Base-by-base conservation (phyloP, 2,888 invertebrate genomes). In the Brenthis daphne region DNA sequence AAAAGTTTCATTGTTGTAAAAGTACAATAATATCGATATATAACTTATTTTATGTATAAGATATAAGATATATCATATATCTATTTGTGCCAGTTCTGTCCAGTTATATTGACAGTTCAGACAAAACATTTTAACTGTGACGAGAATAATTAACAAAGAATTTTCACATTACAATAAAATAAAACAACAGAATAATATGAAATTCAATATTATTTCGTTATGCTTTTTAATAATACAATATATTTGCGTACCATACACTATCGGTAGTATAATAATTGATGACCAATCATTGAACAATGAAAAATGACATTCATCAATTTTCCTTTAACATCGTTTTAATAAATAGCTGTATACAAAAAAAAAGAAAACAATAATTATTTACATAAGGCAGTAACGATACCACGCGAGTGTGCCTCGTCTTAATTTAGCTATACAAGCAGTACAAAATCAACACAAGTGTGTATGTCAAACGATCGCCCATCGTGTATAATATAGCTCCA, bases 201-300 rank as follows among this genome's bases (percentile, higher is more conserved):
- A 92, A 92, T 91, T 92, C 92, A 92, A 92, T 92, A 92, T 92
- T 92, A 92, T 92, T 90, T 92, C 92, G 92, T 92, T 92, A 92
- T 89, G 91, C 87, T 90, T 91, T 91, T 92, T 90, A 91, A 88
- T 90, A 90, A 91, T 92, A 92, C 89, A 92, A 90, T 91, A 92
- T 92, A 92, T 90, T 89, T 90, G 90, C 91, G 90, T 91, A 91
- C 86, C 85, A 90, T 88, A 91, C 87, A 90, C 89, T 91, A 88
- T 90, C 87, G 87, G 89, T 90, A 92, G 89, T 91, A 90, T 87
- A 20, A 90, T 88, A 88, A 89, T 87, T 90, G 91, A 91, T 90
- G 90, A 91, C 86, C 89, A 87, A 90, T 88, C 91, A 91, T 90
- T 89, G 89, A 91, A 91, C 90, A 91, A 89, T 89, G 90, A 89